A percentile compares a stretch with the other conserved stretches of the same genome.
phyloP scores from a whole-genome alignment of 2,888 invertebrate species.

The Lomographa bimaculata region DNA sequence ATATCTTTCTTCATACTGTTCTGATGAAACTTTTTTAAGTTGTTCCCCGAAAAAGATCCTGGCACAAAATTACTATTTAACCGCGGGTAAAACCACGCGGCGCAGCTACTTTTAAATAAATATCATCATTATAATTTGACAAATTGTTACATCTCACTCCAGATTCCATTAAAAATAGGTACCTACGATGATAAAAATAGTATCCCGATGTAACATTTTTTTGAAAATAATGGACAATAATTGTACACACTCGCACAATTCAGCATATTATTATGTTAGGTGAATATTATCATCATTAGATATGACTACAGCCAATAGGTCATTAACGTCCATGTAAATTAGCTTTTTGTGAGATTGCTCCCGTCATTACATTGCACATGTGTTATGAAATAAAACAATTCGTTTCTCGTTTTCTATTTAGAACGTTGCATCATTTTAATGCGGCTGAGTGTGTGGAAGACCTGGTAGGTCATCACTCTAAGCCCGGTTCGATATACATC shows the following conservation, averaged over 20 bases:
- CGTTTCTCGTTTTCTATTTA: slow-evolving; percentile 23
- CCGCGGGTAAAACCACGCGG: too few species aligned
- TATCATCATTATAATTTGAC: too few species aligned
- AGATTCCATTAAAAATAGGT: too few species aligned
- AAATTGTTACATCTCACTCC: too few species aligned
- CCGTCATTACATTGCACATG: slow-evolving; percentile 21
- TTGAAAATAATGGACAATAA: slow-evolving; percentile 12
- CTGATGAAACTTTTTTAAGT: too few species aligned
- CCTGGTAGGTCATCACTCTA: slow-evolving; percentile 1
- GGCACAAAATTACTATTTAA: too few species aligned
- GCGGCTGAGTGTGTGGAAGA: slow-evolving; percentile 1
- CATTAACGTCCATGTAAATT: slow-evolving; percentile 22
- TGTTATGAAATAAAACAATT: slow-evolving; percentile 25
- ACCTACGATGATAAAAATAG: neutral
- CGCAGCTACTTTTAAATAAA: too few species aligned
- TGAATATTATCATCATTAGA: slow-evolving; percentile 22
- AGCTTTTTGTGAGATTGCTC: slow-evolving; percentile 23
- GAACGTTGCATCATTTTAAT: slow-evolving; percentile 12
- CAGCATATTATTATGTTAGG: slow-evolving; percentile 10
- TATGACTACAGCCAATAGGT: slow-evolving; percentile 24
- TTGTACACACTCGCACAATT: slow-evolving; percentile 15
- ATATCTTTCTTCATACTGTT: too few species aligned
- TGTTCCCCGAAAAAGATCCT: too few species aligned
- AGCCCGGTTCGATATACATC: neutral
- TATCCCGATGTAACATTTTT: slow-evolving; percentile 2